Percentiles rank a stretch among this genome's conserved stretches.
These are phyloP conservation scores for Prosopocoilus inquinatus DNA, from an alignment of 2,888 invertebrate species.

Conservation along the genomic window DNA sequence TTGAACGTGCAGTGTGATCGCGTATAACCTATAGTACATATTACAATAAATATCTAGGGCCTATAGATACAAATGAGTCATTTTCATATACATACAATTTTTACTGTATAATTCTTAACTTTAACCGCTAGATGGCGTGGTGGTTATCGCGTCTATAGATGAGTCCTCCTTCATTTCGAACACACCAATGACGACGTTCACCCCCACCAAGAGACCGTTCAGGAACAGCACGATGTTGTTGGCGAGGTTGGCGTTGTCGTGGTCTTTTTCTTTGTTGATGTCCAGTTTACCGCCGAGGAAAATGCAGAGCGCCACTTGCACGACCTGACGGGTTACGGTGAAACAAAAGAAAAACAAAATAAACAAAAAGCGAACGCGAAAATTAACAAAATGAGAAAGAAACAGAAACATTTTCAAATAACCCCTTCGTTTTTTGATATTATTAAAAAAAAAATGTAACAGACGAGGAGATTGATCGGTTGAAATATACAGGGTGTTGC, in stretches of 20 bases:
- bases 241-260: slow-evolving; percentile 58
- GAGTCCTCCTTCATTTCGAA: slow-evolving; percentile 55
- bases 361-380: slow-evolving; percentile 29
- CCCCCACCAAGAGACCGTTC: slow-evolving; percentile 59
- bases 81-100: background rate
- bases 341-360: slow-evolving; percentile 39
- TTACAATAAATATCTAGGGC: background rate
- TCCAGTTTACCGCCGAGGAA: slow-evolving; percentile 60
- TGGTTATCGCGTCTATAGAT: slow-evolving; percentile 25
- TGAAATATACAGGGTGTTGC: no score
- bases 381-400: slow-evolving; percentile 25
- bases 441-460: no score
- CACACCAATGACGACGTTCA: slow-evolving; percentile 61
- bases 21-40: background rate
- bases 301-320: slow-evolving; percentile 61
- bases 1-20: background rate
- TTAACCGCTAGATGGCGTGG: slow-evolving; percentile 1
- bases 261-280: slow-evolving; percentile 61
- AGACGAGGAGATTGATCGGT: no score
- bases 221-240: slow-evolving; percentile 61
- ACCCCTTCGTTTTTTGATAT: background rate
- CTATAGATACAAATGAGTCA: background rate
- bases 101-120: background rate
- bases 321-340: slow-evolving; percentile 49
- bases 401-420: slow-evolving; percentile 22